Evolutionary conservation across 2,797 vertebrate species (phyloP).

Genomic region (Melanotaenia parkinsoni): DNA sequence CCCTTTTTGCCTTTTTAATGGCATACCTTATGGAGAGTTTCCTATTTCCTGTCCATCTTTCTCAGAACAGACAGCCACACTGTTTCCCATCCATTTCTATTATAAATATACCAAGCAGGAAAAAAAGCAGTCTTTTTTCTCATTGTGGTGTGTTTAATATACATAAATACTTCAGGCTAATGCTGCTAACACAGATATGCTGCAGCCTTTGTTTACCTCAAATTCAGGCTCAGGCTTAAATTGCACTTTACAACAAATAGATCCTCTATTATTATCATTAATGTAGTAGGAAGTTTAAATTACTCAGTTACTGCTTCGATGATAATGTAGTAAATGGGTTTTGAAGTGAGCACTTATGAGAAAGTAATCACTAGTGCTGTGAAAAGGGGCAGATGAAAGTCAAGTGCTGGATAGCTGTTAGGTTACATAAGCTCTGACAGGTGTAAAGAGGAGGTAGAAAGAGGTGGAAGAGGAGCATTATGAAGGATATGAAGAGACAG

Average conservation of each 20-base stretch:
- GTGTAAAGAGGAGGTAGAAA: slow-evolving; percentile 34
- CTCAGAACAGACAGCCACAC: background rate
- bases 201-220: slow-evolving; percentile 27
- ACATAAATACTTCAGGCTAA: slow-evolving; percentile 3
- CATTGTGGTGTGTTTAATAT: slow-evolving; percentile 1
- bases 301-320: slow-evolving; percentile 26
- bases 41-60: background rate
- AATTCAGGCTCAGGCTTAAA: slow-evolving; percentile 22
- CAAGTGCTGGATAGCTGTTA: slow-evolving; percentile 45
- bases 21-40: background rate
- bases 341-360: slow-evolving; percentile 51
- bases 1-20: background rate
- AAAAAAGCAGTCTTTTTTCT: slow-evolving; percentile 7
- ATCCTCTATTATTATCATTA: slow-evolving; percentile 27
- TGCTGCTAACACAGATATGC: slow-evolving; percentile 24
- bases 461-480: slow-evolving; percentile 5
- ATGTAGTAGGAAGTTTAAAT: slow-evolving; percentile 21
- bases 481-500: slow-evolving; percentile 8
- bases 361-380: slow-evolving; percentile 50
- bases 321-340: slow-evolving; percentile 32
- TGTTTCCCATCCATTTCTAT: background rate
- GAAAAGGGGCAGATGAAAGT: slow-evolving; percentile 42
- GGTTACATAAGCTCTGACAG: slow-evolving; percentile 63
- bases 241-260: slow-evolving; percentile 20
- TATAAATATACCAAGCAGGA: background rate